Evolutionary conservation across 2,888 invertebrate species (phyloP).

Genomic region (Idaea biselata): DNA sequence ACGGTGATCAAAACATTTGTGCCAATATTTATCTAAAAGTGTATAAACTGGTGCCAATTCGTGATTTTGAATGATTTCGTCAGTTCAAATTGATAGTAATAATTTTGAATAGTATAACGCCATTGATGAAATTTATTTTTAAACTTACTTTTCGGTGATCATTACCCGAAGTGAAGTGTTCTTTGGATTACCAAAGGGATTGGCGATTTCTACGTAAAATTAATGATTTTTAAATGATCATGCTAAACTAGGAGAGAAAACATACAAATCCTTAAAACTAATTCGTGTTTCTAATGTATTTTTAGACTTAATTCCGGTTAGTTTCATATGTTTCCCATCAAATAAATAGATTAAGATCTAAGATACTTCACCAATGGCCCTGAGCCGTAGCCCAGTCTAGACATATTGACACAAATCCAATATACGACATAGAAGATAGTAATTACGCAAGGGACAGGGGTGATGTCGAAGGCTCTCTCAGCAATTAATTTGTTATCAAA

Average conservation of each 20-base stretch:
- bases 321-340: background rate
- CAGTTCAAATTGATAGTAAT: slow-evolving; percentile 22
- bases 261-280: background rate
- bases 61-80: slow-evolving; percentile 17
- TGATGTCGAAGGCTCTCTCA: slow-evolving; percentile 65
- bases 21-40: slow-evolving; percentile 43
- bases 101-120: slow-evolving; percentile 15
- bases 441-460: slow-evolving; percentile 35
- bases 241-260: background rate
- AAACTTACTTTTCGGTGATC: background rate
- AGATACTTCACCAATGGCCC: slow-evolving; percentile 27
- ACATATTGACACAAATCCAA: slow-evolving; percentile 35
- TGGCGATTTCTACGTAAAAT: background rate
- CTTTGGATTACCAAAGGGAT: background rate
- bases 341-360: slow-evolving; percentile 2
- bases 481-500: slow-evolving; percentile 50
- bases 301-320: background rate
- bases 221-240: background rate
- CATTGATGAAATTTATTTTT: slow-evolving; percentile 27
- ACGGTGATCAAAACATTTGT: slow-evolving; percentile 34
- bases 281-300: background rate
- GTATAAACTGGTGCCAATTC: slow-evolving; percentile 25
- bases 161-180: background rate
- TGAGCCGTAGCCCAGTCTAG: slow-evolving; percentile 10
- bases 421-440: slow-evolving; percentile 20